phyloP scores from a whole-genome alignment of 2,113 vertebrate species.

The Campylorhamphus procurvoides region DNA sequence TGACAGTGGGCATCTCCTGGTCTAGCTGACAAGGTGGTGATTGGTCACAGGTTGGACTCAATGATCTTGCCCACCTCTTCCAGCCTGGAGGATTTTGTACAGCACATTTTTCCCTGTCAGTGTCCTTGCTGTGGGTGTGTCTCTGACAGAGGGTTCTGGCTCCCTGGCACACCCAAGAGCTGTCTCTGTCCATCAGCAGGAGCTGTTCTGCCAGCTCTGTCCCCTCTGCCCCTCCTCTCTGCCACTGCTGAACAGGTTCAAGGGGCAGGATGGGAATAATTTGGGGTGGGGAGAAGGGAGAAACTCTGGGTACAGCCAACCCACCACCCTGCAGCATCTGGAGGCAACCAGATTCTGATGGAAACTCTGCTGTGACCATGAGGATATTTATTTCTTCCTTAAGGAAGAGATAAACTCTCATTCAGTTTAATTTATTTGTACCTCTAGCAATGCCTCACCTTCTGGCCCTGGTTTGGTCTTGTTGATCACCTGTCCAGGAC shows the following conservation, averaged over 20 bases:
- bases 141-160: not conserved
- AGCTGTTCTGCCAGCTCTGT: not conserved
- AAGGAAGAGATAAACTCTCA: not conserved
- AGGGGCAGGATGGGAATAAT: not conserved
- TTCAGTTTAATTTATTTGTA: not conserved
- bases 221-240: not conserved
- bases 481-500: rapidly evolving
- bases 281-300: not conserved
- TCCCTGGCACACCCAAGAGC: not conserved
- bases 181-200: not conserved
- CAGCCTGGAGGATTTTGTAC: not conserved
- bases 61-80: not conserved
- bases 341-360: not conserved
- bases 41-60: not conserved
- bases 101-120: not conserved
- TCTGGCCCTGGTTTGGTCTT: not conserved
- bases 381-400: not conserved
- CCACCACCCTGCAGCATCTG: not conserved
- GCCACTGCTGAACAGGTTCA: rapidly evolving
- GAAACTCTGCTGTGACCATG: not conserved
- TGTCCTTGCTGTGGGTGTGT: not conserved
- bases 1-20: not conserved
- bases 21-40: not conserved
- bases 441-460: not conserved
- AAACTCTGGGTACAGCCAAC: not conserved